Base-by-base conservation (phyloP, 2,797 vertebrate genomes). In the Sylvia borin region DNA sequence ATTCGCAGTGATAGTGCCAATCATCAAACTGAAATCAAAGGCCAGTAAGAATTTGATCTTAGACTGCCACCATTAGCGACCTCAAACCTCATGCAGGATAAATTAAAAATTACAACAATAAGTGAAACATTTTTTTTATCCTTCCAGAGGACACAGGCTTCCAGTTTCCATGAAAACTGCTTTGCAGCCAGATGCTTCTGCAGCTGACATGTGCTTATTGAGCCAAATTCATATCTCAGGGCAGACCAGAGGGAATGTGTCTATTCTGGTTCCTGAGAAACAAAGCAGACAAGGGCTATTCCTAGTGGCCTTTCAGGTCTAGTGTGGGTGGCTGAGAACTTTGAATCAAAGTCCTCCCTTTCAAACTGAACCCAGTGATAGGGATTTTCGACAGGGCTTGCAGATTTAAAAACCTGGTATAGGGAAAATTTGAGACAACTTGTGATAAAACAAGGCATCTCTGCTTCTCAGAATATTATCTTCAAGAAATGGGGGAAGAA, bases 321-420 rank as follows among this genome's bases (percentile, higher is more conserved):
- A 75, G 68, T 96, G 93, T 97, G 96, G 92, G 96, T 97, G 96
- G 96, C 92, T 96, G 93, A 94, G 93, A 95, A 84, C 89, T 91
- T 76, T 76, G 74, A 93, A 43, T 88, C 85, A 86, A 94, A 96
- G 94, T 96, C 91, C 51, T 94, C 26, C 85, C 83, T 92, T 96
- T 93, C 80, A 84, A 84, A 61, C 0, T 38, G 62, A 71, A 85
- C 57, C 38, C 45, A 78, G 51, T 70, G 50, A 89, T 70, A 78
- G 0, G 43, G 89, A 84, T 89, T 70, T 82, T 92, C 82, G 81
- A 32, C 65, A 71, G 72, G 65, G 38, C 57, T 93, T 60, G 14
- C 32, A 77, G 51, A 43, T 45, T 85, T 70, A 47, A 81, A 48
- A 79, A 79, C 31, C 14, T 34, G 54, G 50, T 60, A 90, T 89